These are phyloP conservation scores for Halyomorpha halys DNA, from an alignment of 1,140 invertebrate species.

Conservation along the genomic window DNA sequence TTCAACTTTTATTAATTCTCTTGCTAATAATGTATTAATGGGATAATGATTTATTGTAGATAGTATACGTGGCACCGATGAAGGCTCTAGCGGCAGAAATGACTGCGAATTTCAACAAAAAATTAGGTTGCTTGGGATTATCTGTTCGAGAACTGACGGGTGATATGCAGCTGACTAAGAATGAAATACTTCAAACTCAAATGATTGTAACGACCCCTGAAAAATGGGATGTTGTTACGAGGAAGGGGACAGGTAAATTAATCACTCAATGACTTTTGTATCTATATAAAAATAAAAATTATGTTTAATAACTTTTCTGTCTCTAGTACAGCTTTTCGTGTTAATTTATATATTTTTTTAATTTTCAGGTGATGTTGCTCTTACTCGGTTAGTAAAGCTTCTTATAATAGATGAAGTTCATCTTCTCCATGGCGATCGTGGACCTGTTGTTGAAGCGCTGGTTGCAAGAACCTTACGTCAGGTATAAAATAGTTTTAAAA, in stretches of 20 bases:
- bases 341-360: slow-evolving; percentile 15
- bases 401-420: slow-evolving; percentile 99
- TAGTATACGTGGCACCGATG: slow-evolving; percentile 99
- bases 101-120: slow-evolving; percentile 85
- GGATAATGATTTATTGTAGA: slow-evolving; percentile 41
- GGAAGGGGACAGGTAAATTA: slow-evolving; percentile 62
- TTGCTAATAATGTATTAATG: not conserved
- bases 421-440: slow-evolving; percentile 90
- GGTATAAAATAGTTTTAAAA: slow-evolving; percentile 35
- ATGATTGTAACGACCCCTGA: slow-evolving; percentile 98
- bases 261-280: not conserved
- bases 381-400: slow-evolving; percentile 83
- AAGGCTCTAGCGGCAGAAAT: slow-evolving; percentile 98
- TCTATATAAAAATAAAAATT: no score
- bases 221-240: slow-evolving; percentile 98
- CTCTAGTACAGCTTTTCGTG: no score
- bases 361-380: slow-evolving; percentile 68
- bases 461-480: slow-evolving; percentile 91
- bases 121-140: slow-evolving; percentile 63
- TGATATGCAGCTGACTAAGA: slow-evolving; percentile 94
- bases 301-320: no score
- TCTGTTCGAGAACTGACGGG: slow-evolving; percentile 88
- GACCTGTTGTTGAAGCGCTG: slow-evolving; percentile 93
- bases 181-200: slow-evolving; percentile 90
- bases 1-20: not conserved